Conservation (phyloP, 2,888 invertebrate species). For the Catocala nupta region DNA sequence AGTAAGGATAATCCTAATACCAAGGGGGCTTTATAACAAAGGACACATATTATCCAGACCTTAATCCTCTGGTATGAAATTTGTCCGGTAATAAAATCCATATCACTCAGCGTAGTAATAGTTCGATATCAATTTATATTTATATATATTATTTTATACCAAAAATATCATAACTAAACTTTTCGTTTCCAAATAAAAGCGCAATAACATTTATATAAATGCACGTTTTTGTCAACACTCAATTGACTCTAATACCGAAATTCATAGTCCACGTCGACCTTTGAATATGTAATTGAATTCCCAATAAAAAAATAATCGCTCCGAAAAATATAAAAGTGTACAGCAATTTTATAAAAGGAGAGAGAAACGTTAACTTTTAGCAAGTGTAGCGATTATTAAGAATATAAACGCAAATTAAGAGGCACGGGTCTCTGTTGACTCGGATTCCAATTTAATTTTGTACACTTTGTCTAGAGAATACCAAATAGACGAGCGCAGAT, state of each 20-base stretch:
- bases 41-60: too few relatives aligned
- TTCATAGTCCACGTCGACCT: constrained; percentile 3
- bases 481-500: constrained; percentile 56
- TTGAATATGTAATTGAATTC: constrained; percentile 13
- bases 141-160: too few relatives aligned
- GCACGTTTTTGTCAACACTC: neutral
- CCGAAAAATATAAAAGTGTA: constrained; percentile 11
- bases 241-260: neutral
- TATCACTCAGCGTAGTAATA: too few relatives aligned
- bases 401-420: constrained; percentile 72
- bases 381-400: constrained; percentile 60
- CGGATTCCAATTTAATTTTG: constrained; percentile 71
- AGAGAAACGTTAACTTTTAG: constrained; percentile 29
- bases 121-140: too few relatives aligned
- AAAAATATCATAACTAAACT: too few relatives aligned
- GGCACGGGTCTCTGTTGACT: constrained; percentile 66
- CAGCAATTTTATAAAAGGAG: constrained; percentile 15
- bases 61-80: too few relatives aligned
- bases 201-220: too few relatives aligned
- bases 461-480: constrained; percentile 69
- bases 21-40: too few relatives aligned
- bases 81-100: too few relatives aligned
- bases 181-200: too few relatives aligned
- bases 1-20: too few relatives aligned
- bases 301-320: constrained; percentile 9